Conservation (phyloP, 92 coral and sea anemone species). For the Porites rus region DNA sequence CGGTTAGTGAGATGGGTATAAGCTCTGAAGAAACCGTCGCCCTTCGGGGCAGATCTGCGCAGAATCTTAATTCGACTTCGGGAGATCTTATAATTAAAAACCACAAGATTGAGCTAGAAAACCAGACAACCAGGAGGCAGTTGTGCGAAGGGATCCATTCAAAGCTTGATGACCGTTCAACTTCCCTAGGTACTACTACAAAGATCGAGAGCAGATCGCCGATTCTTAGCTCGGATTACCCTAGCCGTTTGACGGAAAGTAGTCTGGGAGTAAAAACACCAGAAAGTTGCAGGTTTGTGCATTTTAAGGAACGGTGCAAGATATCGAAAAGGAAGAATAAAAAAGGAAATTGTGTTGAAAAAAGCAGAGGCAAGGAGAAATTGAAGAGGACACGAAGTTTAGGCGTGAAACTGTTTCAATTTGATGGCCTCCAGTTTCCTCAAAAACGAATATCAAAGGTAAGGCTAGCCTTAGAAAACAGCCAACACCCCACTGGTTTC, state of each 20-base stretch:
- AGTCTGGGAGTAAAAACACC: background rate
- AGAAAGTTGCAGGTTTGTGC: conserved; percentile 5
- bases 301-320: conserved; percentile 5
- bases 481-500: too few relatives aligned
- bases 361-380: background rate
- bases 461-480: background rate
- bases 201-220: background rate
- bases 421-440: conserved; percentile 10
- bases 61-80: background rate
- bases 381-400: background rate
- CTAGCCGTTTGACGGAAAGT: background rate
- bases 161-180: background rate
- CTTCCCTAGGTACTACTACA: background rate
- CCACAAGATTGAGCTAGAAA: background rate
- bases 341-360: background rate
- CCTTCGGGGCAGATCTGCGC: background rate
- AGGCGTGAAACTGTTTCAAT: conserved; percentile 20
- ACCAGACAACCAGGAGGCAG: background rate
- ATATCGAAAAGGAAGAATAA: background rate
- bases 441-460: conserved; percentile 34
- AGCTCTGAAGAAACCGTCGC: conserved; percentile 9
- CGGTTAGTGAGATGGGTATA: background rate
- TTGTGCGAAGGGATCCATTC: background rate
- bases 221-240: background rate
- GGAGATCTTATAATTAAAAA: background rate